Base-by-base conservation (phyloP, 2,888 invertebrate species). In the Erebia epiphron region DNA sequence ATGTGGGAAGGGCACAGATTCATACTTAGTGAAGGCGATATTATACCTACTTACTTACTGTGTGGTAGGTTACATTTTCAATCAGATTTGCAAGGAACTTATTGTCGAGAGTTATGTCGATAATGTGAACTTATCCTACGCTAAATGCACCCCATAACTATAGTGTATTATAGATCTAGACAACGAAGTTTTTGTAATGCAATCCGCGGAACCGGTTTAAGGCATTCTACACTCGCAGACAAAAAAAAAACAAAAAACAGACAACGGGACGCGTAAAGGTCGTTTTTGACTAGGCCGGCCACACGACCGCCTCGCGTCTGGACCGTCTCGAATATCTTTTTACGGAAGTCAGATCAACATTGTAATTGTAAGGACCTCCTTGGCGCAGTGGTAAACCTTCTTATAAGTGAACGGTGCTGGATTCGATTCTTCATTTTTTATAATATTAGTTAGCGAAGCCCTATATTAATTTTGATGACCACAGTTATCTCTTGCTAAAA, bases 261-360 rank as follows among this genome's bases (percentile, higher is more conserved):
- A 66, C 72, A 67, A 65, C 73, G 72, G 77, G 77, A 72, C 73
- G 72, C 68, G 72, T 56, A 75, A 73, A 82, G 75, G 80, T 78
- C 76, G 67, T 69, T 67, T 64, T 56, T 18, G 69, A 67, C 66
- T 54, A 67, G 66, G 43, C 9, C 7, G 26, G 49, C 63, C 63
- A 63, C 63, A 63, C 63, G 63, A 14, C 9, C 50, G 26, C 26
- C 10, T 61, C 4, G 43, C 43, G 61, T n/a, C 43, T 16, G 61
- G 61, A 61, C 43, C 61, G 61, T 43, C 61, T 61, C 43, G 4
- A 18, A 61, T 46, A 46, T 46, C 61, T 18, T 1, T 4, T 11
- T 10, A 13, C 16, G 21, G 21, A 7, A 58, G 13, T 18, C 11
- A 11, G 56, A 21, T 26, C 21, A n/a, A 14, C 14, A 49, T 13